Percentiles rank a stretch among this genome's conserved stretches.
These are phyloP conservation scores for Pseudopipra pipra DNA, from an alignment of 2,113 vertebrate species.

Conservation along the genomic window DNA sequence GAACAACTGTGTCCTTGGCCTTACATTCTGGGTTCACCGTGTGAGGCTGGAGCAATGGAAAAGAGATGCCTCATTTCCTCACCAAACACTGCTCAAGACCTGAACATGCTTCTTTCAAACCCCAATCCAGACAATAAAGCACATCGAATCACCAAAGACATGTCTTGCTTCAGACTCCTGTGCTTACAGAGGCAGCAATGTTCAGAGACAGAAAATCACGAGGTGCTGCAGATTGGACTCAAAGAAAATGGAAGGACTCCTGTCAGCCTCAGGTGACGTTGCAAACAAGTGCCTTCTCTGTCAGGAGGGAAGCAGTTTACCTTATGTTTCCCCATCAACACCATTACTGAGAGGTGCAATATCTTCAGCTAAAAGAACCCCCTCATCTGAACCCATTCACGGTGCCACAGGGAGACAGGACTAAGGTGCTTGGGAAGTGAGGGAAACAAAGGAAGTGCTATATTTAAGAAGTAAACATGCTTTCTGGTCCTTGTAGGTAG, in stretches of 20 bases:
- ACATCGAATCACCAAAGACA: background rate
- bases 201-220: background rate
- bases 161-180: background rate
- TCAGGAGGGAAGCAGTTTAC: background rate
- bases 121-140: background rate
- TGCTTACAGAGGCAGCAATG: background rate
- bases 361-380: background rate
- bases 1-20: background rate
- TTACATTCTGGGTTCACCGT: background rate
- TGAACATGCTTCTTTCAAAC: background rate
- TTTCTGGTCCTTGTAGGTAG: background rate
- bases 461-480: background rate
- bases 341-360: background rate
- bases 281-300: background rate
- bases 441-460: background rate
- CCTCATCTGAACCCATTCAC: background rate
- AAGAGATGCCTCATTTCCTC: background rate
- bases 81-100: background rate
- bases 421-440: background rate
- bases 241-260: background rate
- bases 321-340: too few species aligned
- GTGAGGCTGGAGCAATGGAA: background rate
- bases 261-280: background rate
- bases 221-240: background rate
- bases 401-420: background rate